Evolutionary conservation across 2,797 vertebrate species (phyloP).

Genomic region (Microhierax caerulescens): DNA sequence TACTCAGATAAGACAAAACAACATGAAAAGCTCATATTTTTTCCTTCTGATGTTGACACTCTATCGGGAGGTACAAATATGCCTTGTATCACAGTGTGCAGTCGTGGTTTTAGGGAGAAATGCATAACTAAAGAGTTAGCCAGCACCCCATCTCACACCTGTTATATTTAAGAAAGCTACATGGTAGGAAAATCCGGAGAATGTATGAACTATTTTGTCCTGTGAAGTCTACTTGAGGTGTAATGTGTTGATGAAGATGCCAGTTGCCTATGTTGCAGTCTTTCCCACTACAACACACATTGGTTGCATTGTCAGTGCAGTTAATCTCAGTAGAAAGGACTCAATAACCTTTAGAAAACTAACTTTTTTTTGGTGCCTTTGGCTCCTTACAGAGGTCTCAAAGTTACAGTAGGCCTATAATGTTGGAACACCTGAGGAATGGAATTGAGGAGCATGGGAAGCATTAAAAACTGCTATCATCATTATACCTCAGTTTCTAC

Average conservation of each 20-base stretch:
- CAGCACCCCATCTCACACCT: neutral
- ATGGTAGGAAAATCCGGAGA: neutral
- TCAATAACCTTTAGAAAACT: neutral
- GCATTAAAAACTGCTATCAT: neutral
- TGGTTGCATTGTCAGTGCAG: neutral
- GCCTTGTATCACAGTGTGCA: neutral
- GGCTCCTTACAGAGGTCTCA: neutral
- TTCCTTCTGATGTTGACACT: neutral
- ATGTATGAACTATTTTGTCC: neutral
- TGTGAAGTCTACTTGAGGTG: neutral
- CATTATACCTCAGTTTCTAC: neutral
- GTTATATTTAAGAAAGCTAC: neutral
- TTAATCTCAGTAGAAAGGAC: neutral
- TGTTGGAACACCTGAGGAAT: neutral
- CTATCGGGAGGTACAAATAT: neutral
- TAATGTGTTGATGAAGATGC: neutral
- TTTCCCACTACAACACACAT: neutral
- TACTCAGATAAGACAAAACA: neutral
- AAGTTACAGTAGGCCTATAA: neutral
- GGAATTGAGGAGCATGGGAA: neutral
- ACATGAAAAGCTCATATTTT: neutral
- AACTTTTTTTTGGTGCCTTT: neutral
- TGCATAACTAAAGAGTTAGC: neutral
- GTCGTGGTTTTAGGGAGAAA: neutral
- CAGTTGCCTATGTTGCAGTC: neutral